Evolutionary conservation across 2,797 vertebrate genomes (phyloP).

Genomic region (Arnoldichthys spilopterus): DNA sequence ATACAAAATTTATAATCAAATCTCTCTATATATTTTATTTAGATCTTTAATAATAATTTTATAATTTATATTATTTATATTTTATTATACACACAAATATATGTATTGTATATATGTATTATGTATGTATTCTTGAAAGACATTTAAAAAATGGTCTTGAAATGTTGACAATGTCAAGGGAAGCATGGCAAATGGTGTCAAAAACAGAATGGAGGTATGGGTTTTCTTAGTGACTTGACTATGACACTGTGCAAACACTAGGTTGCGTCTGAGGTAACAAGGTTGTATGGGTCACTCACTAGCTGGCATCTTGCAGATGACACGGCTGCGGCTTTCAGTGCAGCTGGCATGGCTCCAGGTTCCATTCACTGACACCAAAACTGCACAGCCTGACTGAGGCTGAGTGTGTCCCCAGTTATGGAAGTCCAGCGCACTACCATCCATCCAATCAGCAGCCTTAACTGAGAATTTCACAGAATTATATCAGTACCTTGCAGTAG

Average conservation of each 20-base stretch:
- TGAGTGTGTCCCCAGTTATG: constrained; percentile 80
- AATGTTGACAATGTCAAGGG: not conserved
- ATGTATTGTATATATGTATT: too few relatives aligned
- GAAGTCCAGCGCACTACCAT: constrained; percentile 82
- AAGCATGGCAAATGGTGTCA: not conserved
- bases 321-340: constrained; percentile 75
- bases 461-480: constrained; percentile 13
- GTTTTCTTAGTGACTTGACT: not conserved
- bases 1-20: too few relatives aligned
- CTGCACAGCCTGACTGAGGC: constrained; percentile 70
- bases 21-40: too few relatives aligned
- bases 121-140: too few relatives aligned
- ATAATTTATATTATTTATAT: too few relatives aligned
- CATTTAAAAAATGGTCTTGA: too few relatives aligned
- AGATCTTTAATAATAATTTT: too few relatives aligned
- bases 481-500: not conserved
- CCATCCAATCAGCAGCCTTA: constrained; percentile 77
- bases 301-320: constrained; percentile 87
- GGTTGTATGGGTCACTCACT: constrained; percentile 72
- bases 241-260: not conserved
- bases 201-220: not conserved
- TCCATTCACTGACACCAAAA: constrained; percentile 82
- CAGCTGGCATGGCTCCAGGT: constrained; percentile 85
- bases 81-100: too few relatives aligned
- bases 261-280: not conserved